Conservation (phyloP, 2,888 invertebrate species). For the Lysandra bellargus region DNA sequence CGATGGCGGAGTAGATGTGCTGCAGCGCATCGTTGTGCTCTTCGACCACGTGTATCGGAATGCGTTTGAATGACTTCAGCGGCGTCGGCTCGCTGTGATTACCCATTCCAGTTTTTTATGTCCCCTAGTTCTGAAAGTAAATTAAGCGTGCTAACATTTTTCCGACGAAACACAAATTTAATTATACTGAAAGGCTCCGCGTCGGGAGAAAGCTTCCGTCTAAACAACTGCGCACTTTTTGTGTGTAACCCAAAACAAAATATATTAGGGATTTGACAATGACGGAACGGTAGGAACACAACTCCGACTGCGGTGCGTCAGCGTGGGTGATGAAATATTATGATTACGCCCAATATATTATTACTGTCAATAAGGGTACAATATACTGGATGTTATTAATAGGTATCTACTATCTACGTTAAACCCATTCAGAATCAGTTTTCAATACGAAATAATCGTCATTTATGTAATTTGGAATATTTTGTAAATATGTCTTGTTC, state of each 20-base stretch:
- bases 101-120: conserved; percentile 24
- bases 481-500: background rate
- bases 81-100: conserved; percentile 30
- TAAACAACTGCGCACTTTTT: conserved; percentile 39
- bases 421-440: background rate
- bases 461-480: background rate
- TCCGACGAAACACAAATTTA: background rate
- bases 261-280: conserved; percentile 34
- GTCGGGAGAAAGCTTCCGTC: conserved; percentile 37
- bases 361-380: conserved; percentile 24
- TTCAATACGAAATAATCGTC: background rate
- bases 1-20: conserved; percentile 88
- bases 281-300: conserved; percentile 32
- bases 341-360: conserved; percentile 1
- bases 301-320: conserved; percentile 7
- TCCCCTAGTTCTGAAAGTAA: background rate
- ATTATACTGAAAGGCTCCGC: conserved; percentile 35
- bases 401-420: background rate
- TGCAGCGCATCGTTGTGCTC: conserved; percentile 89
- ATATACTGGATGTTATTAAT: conserved; percentile 22
- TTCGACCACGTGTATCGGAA: conserved; percentile 89
- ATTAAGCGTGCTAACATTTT: background rate
- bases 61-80: conserved; percentile 80
- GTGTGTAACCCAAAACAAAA: conserved; percentile 41
- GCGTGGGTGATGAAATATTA: conserved; percentile 30